Conservation (phyloP, 2,113 vertebrate genomes). For the Hippolais icterina region DNA sequence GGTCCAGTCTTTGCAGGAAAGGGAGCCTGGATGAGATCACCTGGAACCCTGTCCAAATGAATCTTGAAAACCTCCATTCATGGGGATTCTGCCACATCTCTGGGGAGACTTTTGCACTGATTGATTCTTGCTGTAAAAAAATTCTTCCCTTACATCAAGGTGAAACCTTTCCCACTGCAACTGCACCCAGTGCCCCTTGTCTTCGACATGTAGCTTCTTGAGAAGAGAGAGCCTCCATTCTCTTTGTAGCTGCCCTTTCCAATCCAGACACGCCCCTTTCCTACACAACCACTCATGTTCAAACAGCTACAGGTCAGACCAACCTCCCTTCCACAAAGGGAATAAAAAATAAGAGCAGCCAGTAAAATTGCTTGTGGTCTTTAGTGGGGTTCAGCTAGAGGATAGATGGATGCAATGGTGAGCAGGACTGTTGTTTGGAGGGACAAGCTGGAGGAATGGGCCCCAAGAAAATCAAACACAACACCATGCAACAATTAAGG, state of each 20-base stretch:
- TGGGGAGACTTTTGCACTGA: background rate
- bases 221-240: background rate
- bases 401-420: background rate
- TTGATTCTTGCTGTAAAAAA: background rate
- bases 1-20: background rate
- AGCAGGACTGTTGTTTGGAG: background rate
- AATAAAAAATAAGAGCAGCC: background rate
- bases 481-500: background rate
- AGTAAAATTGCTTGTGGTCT: background rate
- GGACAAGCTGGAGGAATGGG: background rate
- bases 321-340: background rate
- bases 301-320: background rate
- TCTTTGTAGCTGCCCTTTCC: background rate
- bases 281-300: background rate
- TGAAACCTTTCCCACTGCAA: background rate
- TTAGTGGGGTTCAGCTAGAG: background rate
- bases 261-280: background rate
- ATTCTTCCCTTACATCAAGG: background rate
- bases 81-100: background rate
- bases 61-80: background rate
- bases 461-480: background rate
- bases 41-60: background rate
- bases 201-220: background rate
- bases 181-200: background rate
- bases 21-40: background rate